phyloP scores from a whole-genome alignment of 64 coral and sea anemone genomes.

The Dendrophyllia cribrosa region DNA sequence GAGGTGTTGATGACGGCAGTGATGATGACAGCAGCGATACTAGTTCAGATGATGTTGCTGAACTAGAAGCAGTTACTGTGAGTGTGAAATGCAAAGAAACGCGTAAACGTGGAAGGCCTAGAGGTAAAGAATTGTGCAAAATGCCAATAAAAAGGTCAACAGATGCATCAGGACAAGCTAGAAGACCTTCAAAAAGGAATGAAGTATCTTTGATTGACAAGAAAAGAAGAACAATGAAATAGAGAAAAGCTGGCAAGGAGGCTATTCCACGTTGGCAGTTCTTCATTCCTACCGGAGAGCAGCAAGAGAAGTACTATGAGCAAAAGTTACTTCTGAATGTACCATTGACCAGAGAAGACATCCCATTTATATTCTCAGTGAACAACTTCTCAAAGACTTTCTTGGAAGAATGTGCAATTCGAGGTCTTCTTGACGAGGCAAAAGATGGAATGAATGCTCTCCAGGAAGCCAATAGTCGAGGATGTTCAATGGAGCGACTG shows the following conservation, averaged over 20 bases:
- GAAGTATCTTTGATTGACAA: not conserved
- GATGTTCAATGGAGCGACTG: not conserved
- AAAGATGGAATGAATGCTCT: constrained; percentile 2
- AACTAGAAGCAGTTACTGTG: no score
- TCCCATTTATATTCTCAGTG: not conserved
- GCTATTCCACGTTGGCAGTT: constrained; percentile 5
- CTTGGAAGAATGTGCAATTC: constrained; percentile 9
- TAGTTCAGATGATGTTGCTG: no score
- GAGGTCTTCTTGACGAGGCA: constrained; percentile 12
- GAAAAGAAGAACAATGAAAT: not conserved
- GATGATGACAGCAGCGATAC: no score
- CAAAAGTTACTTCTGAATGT: not conserved
- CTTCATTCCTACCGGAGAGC: not conserved
- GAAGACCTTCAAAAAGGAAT: not conserved
- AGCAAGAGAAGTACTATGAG: constrained; percentile 8
- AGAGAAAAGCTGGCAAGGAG: constrained; percentile 11
- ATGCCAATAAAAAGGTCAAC: no score
- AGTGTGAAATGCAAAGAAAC: no score
- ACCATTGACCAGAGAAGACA: not conserved
- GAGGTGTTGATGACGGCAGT: no score
- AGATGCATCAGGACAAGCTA: no score
- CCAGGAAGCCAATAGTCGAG: not conserved
- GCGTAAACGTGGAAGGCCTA: no score
- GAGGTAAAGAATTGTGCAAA: no score
- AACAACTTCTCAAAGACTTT: not conserved